Conservation (phyloP, 64 coral and sea anemone species). For the Catalaphyllia jardinei region DNA sequence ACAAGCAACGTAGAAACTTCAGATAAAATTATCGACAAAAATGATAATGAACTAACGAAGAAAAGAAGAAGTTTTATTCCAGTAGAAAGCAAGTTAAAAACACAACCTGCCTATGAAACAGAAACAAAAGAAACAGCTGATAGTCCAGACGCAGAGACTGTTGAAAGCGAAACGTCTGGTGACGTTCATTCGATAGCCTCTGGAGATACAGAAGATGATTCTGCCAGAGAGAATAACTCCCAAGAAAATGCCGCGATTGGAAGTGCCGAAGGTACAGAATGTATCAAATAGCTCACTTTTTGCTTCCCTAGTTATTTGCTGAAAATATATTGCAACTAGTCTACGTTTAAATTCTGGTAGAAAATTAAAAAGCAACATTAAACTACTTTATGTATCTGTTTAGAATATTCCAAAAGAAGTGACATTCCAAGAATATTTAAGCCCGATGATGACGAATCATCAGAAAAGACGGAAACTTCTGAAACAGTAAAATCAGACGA, state of each 20-base stretch:
- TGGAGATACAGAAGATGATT: slow-evolving; percentile 44
- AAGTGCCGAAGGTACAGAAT: slow-evolving; percentile 7
- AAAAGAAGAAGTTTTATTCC: slow-evolving; percentile 28
- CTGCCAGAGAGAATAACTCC: background rate
- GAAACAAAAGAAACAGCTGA: slow-evolving; percentile 9
- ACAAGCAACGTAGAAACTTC: slow-evolving; percentile 25
- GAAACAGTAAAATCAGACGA: background rate
- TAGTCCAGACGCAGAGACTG: background rate
- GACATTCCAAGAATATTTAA: slow-evolving; percentile 50
- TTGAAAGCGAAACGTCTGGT: background rate
- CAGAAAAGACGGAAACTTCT: background rate
- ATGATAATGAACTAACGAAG: background rate
- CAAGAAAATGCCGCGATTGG: background rate
- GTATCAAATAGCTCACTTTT: too few species aligned
- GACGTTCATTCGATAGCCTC: background rate
- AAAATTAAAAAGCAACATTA: too few species aligned
- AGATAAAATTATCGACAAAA: slow-evolving; percentile 17
- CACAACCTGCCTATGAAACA: background rate
- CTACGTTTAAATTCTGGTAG: too few species aligned
- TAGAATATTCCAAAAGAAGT: slow-evolving; percentile 47
- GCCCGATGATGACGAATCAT: slow-evolving; percentile 21
- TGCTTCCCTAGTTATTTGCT: too few species aligned
- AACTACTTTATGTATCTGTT: background rate
- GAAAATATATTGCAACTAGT: too few species aligned
- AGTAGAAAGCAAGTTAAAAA: background rate